Base-by-base conservation (phyloP, 2,888 invertebrate species). In the Chloroclystis v-ata region DNA sequence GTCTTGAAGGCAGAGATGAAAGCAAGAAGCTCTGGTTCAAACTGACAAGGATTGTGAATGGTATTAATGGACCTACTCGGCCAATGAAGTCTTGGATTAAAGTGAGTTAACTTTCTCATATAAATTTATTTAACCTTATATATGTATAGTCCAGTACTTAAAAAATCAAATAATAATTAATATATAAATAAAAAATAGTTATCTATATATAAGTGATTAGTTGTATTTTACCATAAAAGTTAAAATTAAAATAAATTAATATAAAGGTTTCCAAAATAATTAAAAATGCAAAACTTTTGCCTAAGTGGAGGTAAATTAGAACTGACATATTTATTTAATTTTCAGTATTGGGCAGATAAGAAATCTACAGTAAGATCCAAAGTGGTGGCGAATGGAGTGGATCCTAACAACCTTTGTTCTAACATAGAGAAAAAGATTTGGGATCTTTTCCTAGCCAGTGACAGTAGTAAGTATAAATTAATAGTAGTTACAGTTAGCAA, bases 61-160 rank as follows among this genome's bases (percentile, higher is more conserved):
- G 67, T 47, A 73, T 82, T 3, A 60, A 63, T 1, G 87, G 87
- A 2, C 85, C 85, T 1, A 82, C 78, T 4, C 67, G 86, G 29
- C 80, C 86, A 41, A 77, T 83, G 78, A 86, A 86, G 46, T 85
- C 84, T 49, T 87, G 87, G 87, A 72, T 85, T 8, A 87, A 86
- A 69, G 87, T 85, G 58, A 61, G 67, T 64, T 28, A 42, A n/a
- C n/a, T n/a, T n/a, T n/a, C n/a, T n/a, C n/a, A n/a, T n/a, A n/a
- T n/a, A n/a, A n/a, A n/a, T n/a, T n/a, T n/a, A n/a, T n/a, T n/a
- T n/a, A n/a, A n/a, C n/a, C n/a, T n/a, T n/a, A n/a, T n/a, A n/a
- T n/a, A n/a, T n/a, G n/a, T n/a, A n/a, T n/a, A n/a, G n/a, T n/a
- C n/a, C n/a, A n/a, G n/a, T n/a, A n/a, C n/a, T n/a, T n/a, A n/a